A percentile compares a stretch with the other conserved stretches of the same genome.
phyloP scores from a whole-genome alignment of 2,888 invertebrate genomes.

The Crematogaster levior region DNA sequence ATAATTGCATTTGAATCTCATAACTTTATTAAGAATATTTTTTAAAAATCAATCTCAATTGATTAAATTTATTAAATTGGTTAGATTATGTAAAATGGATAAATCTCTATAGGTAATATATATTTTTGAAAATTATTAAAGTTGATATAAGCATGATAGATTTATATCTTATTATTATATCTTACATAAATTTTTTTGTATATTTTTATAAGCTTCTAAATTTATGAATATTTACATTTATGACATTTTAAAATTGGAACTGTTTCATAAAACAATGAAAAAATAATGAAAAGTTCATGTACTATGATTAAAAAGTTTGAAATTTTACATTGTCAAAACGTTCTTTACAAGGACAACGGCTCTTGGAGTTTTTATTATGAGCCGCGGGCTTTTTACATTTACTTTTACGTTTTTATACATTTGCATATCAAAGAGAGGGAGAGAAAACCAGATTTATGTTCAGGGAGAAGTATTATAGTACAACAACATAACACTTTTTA shows the following conservation, averaged over 20 bases:
- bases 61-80: too few relatives aligned
- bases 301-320: not conserved
- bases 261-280: not conserved
- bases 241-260: not conserved
- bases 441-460: conserved; percentile 14
- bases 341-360: not conserved
- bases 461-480: not conserved
- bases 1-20: not conserved
- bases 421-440: not conserved
- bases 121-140: too few relatives aligned
- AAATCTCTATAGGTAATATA: too few relatives aligned
- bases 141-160: too few relatives aligned
- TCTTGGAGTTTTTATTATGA: not conserved
- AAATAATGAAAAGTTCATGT: not conserved
- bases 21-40: not conserved
- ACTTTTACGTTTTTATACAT: too few relatives aligned
- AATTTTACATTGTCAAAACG: not conserved
- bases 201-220: too few relatives aligned
- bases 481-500: not conserved
- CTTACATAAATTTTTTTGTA: too few relatives aligned
- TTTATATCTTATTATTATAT: too few relatives aligned
- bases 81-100: too few relatives aligned
- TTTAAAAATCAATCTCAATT: not conserved
- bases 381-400: conserved; percentile 5
- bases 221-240: not conserved